Evolutionary conservation across 2,113 vertebrate species (phyloP).

Genomic region (Epinephelus cyanopodus): DNA sequence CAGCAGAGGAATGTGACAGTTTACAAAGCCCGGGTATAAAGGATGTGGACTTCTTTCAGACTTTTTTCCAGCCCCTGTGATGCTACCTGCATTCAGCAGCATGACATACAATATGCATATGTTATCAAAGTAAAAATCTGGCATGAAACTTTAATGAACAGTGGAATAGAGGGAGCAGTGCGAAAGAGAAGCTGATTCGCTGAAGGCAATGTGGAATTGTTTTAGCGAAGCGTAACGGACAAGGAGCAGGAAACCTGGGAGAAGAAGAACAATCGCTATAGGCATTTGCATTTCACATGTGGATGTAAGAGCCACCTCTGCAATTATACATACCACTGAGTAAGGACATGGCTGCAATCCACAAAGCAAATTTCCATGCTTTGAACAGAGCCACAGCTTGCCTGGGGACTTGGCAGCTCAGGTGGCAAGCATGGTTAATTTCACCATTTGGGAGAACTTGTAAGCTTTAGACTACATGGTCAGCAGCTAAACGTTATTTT

Average conservation of each 20-base stretch:
- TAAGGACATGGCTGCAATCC: slow-evolving; percentile 72
- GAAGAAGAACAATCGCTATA: slow-evolving; percentile 72
- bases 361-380: slow-evolving; percentile 73
- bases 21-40: slow-evolving; percentile 48
- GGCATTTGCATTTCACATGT: slow-evolving; percentile 77
- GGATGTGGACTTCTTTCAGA: slow-evolving; percentile 38
- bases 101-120: slow-evolving; percentile 81
- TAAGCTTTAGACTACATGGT: slow-evolving; percentile 59
- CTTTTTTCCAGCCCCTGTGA: slow-evolving; percentile 46
- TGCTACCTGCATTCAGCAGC: slow-evolving; percentile 75
- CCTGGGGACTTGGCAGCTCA: slow-evolving; percentile 70
- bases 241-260: slow-evolving; percentile 75
- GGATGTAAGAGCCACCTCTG: slow-evolving; percentile 64
- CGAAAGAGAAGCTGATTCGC: slow-evolving; percentile 76
- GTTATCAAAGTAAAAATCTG: slow-evolving; percentile 84
- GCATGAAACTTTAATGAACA: slow-evolving; percentile 84
- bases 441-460: slow-evolving; percentile 63
- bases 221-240: slow-evolving; percentile 78
- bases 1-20: slow-evolving; percentile 29
- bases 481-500: slow-evolving; percentile 60
- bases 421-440: slow-evolving; percentile 73
- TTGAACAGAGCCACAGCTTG: slow-evolving; percentile 67
- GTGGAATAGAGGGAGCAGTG: slow-evolving; percentile 63
- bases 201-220: slow-evolving; percentile 82
- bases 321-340: slow-evolving; percentile 76